A percentile compares a stretch with the other conserved stretches of the same genome.
Conservation (phyloP, 2,113 vertebrate species). For the Alouatta palliata region DNA sequence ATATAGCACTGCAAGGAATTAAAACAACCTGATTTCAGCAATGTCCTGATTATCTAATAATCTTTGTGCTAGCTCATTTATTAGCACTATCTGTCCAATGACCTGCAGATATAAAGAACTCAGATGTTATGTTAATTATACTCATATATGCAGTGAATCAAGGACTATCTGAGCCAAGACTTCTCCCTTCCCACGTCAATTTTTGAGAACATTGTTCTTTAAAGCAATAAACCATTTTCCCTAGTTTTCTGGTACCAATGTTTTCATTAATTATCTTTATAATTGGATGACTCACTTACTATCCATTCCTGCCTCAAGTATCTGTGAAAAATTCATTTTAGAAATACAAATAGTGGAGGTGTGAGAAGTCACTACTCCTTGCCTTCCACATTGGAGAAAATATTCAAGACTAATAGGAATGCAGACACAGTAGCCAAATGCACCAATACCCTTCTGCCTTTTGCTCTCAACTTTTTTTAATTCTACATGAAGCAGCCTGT, state of each 20-base stretch:
- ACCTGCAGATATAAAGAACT: not conserved
- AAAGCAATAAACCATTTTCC: not conserved
- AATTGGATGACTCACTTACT: not conserved
- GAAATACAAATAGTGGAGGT: not conserved
- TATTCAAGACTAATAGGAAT: not conserved
- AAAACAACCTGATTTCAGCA: not conserved
- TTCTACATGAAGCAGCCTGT: not conserved
- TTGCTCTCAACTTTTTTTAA: not conserved
- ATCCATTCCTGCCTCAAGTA: not conserved
- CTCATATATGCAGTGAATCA: not conserved
- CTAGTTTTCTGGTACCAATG: not conserved
- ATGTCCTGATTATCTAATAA: not conserved
- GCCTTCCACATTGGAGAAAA: not conserved
- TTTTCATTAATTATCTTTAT: not conserved
- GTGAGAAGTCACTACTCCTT: rapidly evolving
- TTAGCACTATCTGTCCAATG: not conserved
- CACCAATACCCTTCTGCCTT: not conserved
- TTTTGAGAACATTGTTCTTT: not conserved
- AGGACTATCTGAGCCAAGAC: not conserved
- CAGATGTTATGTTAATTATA: not conserved
- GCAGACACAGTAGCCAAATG: not conserved
- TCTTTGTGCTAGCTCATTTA: not conserved
- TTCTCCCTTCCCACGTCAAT: not conserved
- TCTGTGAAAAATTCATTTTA: not conserved
- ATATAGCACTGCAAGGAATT: not conserved